Base-by-base conservation (phyloP, 2,113 vertebrate genomes). In the Crocuta crocuta region DNA sequence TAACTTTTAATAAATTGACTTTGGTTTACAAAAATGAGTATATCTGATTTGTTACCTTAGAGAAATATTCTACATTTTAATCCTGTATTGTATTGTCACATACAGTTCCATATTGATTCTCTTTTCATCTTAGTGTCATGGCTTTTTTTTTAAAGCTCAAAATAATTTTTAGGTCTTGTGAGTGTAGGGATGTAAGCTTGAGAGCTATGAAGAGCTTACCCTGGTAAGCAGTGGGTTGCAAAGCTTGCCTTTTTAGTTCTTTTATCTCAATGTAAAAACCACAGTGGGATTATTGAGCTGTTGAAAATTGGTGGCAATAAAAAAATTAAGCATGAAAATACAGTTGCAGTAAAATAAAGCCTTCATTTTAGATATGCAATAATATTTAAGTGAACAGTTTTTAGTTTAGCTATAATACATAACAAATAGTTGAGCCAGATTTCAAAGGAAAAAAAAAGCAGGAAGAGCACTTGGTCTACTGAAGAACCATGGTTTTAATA, bases 101-200 rank as follows among this genome's bases (percentile, higher is more conserved):
- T 97, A 33, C 9, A 92, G 63, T 89, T 97, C 50, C 93, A 58
- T 79, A 95, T 93, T 96, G 85, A 97, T 96, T 96, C 70, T 66
- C 68, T 89, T 93, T 94, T 93, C 61, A 96, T 58, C 55, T 95
- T n/a, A 53, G 53, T 91, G 39, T 71, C 83, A 93, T 50, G 63
- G 83, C 17, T 84, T 96, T 93, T 73, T 35, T 73, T 88, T 79
- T 35, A 86, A 96, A 95, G 23, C 31, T 91, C 21, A 35, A 91
- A 97, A 95, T 86, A 94, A 70, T 9, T 80, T 85, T 86, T 66
- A 71, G 83, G 13, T 28, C 35, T 58, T 74, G 4, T 66, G 55
- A 97, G 5, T 96, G 3, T 58, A 93, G 5, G 19, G 5, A 94
- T 84, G 55, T 92, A 76, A 97, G n/a, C n/a, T 68, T 83, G n/a